A percentile compares a stretch with the other conserved stretches of the same genome.
Conservation (phyloP, 2,113 vertebrate species). For the Phylloscopus trochiloides region DNA sequence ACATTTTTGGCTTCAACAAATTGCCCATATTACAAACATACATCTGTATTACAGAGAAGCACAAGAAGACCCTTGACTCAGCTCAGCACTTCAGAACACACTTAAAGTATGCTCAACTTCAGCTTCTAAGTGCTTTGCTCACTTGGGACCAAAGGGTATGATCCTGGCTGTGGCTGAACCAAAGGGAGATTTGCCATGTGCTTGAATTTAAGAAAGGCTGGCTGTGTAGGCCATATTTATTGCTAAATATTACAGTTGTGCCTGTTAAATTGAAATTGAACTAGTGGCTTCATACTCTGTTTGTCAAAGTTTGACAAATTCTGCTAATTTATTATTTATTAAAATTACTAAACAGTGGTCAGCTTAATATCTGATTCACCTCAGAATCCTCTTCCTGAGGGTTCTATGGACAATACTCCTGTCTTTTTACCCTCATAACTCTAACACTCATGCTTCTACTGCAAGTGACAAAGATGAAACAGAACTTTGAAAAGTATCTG, state of each 20-base stretch:
- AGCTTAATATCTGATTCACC: neutral
- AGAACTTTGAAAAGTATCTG: neutral
- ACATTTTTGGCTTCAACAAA: conserved; percentile 1
- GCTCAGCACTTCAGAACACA: neutral
- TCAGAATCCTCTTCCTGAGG: neutral
- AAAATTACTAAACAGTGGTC: neutral
- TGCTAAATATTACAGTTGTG: neutral
- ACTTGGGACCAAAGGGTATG: neutral
- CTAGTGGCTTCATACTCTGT: neutral
- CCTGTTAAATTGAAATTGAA: neutral
- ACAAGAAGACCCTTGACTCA: neutral
- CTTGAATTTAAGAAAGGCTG: neutral
- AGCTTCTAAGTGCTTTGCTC: conserved; percentile 13
- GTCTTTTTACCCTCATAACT: neutral
- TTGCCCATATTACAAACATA: neutral
- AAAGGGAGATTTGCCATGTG: neutral
- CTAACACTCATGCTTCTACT: accelerated
- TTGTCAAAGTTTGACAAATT: neutral
- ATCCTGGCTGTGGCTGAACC: neutral
- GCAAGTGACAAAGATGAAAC: neutral
- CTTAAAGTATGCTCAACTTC: conserved; percentile 5
- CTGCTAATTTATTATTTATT: neutral
- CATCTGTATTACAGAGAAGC: neutral
- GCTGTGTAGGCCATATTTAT: neutral
- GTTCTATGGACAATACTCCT: neutral